Evolutionary conservation across 2,113 vertebrate species (phyloP), one percentile per base, ranked within the genome.

Genomic region (Gymnobelideus leadbeateri): DNA sequence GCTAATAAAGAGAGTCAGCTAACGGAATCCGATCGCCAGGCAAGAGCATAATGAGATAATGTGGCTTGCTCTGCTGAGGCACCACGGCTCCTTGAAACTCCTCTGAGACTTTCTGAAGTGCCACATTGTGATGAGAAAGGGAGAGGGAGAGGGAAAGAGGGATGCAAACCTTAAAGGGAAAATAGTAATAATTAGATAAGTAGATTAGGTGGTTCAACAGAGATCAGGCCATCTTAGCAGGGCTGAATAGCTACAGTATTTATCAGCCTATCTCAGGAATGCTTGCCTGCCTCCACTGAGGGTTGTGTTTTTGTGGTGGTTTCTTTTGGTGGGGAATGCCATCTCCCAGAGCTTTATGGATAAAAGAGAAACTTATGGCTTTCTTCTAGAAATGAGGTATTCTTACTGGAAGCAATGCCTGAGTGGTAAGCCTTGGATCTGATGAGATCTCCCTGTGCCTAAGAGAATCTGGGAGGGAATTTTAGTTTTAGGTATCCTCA

Each of bases 1-100:
- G 91, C 95, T 98, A 98, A 97, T 97, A 96, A 98, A 97, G 96
- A 91, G 96, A 96, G 96, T 91, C 96, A 92, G 95, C 95, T 97
- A 95, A 92, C 91, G 96, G 97, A 95, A 98, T 95, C 90, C 68
- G 92, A 68, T 96, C 90, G 95, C 93, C 95, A 97, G 97, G 96
- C 96, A 84, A 91, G 98, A 96, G 23, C 12, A 52, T 96, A 98
- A 97, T 43, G 91, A 96, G 97, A 92, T 95, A 95, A 98, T 92
- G 91, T 0, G 50, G 92, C 93, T 91, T 92, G 94, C 97, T 98
- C 97, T 96, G 77, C 97, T 94, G 96, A 94, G 43, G 92, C 95
- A 84, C 94, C 93, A 96, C 92, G 55, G 92, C 24, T 89, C 52
- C 97, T 97, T 95, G 97, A 94, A 97, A 97, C 96, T 93, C 96